Evolutionary conservation across 1,140 invertebrate genomes (phyloP).

Genomic region (Anadara kagoshimensis): DNA sequence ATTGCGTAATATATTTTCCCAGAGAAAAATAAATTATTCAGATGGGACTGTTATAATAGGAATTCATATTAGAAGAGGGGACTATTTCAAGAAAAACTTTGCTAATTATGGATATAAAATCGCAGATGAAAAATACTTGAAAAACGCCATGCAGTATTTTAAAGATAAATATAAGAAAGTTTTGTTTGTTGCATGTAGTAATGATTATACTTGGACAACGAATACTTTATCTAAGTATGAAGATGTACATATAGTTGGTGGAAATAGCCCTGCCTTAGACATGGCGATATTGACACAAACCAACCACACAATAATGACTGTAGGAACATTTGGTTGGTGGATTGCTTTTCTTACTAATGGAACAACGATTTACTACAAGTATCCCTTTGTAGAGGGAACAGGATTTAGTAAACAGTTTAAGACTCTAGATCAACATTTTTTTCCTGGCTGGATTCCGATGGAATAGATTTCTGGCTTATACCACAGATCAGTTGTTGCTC

Average conservation of each 20-base stretch:
- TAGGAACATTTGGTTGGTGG: constrained; percentile 69
- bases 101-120: constrained; percentile 42
- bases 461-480: background rate
- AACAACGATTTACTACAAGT: constrained; percentile 58
- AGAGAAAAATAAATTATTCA: background rate
- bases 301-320: constrained; percentile 64
- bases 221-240: constrained; percentile 19
- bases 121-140: constrained; percentile 39
- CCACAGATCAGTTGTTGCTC: too few relatives aligned
- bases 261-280: constrained; percentile 46
- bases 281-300: constrained; percentile 54
- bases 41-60: constrained; percentile 35
- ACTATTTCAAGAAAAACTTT: constrained; percentile 28
- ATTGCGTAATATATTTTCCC: constrained; percentile 2
- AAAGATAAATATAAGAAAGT: constrained; percentile 26
- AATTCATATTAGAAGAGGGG: constrained; percentile 51
- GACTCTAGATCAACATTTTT: constrained; percentile 34
- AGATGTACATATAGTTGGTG: constrained; percentile 25
- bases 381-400: constrained; percentile 39
- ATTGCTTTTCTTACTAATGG: constrained; percentile 61
- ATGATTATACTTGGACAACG: constrained; percentile 36
- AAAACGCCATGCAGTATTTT: constrained; percentile 43
- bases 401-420: constrained; percentile 30
- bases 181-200: constrained; percentile 46
- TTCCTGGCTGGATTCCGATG: constrained; percentile 50